Percentiles rank a stretch among this genome's conserved stretches.
These are phyloP conservation scores for Beaufortia kweichowensis DNA, from an alignment of 2,113 vertebrate species.

Conservation along the genomic window DNA sequence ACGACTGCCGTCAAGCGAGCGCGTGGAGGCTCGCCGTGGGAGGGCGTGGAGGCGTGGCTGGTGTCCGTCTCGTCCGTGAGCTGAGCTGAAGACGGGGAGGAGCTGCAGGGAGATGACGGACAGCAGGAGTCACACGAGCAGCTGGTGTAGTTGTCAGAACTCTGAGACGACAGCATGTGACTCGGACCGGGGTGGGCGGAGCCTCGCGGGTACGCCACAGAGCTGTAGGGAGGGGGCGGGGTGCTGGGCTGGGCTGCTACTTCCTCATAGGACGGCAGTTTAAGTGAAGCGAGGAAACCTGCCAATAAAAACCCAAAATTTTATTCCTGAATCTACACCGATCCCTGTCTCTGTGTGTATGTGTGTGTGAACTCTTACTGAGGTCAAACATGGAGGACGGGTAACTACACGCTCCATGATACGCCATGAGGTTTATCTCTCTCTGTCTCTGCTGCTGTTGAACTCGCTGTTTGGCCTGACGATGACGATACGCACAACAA, in stretches of 20 bases:
- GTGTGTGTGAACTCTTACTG: conserved; percentile 75
- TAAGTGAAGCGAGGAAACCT: conserved; percentile 91
- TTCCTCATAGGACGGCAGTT: conserved; percentile 93
- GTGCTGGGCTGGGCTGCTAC: conserved; percentile 87
- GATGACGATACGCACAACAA: conserved; percentile 93
- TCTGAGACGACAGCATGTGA: conserved; percentile 75
- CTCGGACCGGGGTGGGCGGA: conserved; percentile 70
- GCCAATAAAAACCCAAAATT: conserved; percentile 20
- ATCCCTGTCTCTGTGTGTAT: too few relatives aligned
- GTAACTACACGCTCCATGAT: conserved; percentile 88
- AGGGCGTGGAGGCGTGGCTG: conserved; percentile 73
- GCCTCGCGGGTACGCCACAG: conserved; percentile 75
- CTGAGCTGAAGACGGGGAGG: conserved; percentile 80
- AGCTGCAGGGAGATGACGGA: conserved; percentile 81
- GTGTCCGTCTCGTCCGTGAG: conserved; percentile 80
- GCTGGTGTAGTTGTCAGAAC: conserved; percentile 84
- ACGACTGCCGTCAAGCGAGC: conserved; percentile 42
- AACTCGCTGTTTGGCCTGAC: conserved; percentile 89
- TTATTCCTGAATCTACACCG: background rate
- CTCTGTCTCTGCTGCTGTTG: conserved; percentile 96
- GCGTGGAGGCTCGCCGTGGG: conserved; percentile 58
- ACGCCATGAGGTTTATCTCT: conserved; percentile 95
- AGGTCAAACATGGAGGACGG: conserved; percentile 85
- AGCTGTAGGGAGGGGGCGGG: conserved; percentile 89
- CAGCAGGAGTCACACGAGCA: conserved; percentile 88